phyloP scores from a whole-genome alignment of 1,140 invertebrate genomes.

The Pomacea maculata region DNA sequence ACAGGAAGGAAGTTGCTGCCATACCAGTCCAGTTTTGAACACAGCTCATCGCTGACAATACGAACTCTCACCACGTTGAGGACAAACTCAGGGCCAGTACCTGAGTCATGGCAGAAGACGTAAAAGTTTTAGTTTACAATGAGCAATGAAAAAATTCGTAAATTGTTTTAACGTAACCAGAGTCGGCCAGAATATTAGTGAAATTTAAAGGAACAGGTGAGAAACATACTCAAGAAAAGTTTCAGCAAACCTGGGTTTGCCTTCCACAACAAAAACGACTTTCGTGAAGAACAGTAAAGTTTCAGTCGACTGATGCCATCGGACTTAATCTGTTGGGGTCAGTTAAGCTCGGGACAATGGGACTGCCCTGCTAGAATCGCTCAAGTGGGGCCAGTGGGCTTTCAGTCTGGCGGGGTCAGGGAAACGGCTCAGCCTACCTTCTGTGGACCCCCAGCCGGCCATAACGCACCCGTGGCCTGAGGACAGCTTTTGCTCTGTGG shows the following conservation, averaged over 20 bases:
- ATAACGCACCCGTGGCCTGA: conserved; percentile 32
- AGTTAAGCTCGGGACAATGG: too few relatives aligned
- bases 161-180: neutral
- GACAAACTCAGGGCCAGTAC: conserved; percentile 31
- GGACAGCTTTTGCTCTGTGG: conserved; percentile 1
- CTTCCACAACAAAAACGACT: too few relatives aligned
- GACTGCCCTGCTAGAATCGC: too few relatives aligned
- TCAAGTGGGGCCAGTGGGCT: too few relatives aligned
- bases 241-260: too few relatives aligned
- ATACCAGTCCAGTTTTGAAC: conserved; percentile 45
- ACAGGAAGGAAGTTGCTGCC: conserved; percentile 38
- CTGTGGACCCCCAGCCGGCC: conserved; percentile 53
- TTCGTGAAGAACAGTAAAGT: too few relatives aligned
- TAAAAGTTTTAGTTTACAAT: too few relatives aligned
- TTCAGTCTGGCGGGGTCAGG: neutral
- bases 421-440: conserved; percentile 25
- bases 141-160: neutral
- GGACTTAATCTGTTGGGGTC: too few relatives aligned
- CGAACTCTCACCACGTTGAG: conserved; percentile 49
- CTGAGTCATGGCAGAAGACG: conserved; percentile 20
- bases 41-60: conserved; percentile 41
- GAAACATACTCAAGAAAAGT: neutral
- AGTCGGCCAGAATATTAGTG: neutral
- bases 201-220: neutral
- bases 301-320: too few relatives aligned